Evolutionary conservation across 1,140 invertebrate species (phyloP).

Genomic region (Gryllus bimaculatus): DNA sequence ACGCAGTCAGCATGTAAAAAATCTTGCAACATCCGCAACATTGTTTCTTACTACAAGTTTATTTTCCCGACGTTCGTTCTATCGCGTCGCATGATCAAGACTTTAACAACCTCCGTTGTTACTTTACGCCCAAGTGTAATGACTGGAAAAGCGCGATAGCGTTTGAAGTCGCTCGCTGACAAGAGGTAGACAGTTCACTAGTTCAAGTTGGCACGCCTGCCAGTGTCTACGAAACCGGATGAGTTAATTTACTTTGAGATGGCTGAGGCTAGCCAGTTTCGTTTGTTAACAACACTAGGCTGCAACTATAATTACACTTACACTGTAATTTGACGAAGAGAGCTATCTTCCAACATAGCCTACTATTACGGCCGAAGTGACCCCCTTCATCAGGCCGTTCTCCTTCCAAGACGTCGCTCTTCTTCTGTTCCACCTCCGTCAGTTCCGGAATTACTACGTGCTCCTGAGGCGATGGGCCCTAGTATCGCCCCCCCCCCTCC

Average conservation of each 20-base stretch:
- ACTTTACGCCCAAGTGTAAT: too few relatives aligned
- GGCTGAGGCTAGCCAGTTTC: not conserved
- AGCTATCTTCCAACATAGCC: not conserved
- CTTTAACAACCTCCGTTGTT: too few relatives aligned
- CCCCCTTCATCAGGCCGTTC: not conserved
- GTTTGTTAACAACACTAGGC: constrained; percentile 4
- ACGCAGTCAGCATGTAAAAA: too few relatives aligned
- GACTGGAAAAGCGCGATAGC: too few relatives aligned
- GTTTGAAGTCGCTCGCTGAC: not conserved
- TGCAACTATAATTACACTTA: not conserved
- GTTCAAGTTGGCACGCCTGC: not conserved
- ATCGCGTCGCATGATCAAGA: too few relatives aligned
- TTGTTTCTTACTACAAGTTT: too few relatives aligned
- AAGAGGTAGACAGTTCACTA: not conserved
- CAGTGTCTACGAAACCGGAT: not conserved
- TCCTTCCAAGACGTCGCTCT: not conserved
- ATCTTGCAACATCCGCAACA: too few relatives aligned
- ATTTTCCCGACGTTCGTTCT: too few relatives aligned
- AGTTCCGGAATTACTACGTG: not conserved
- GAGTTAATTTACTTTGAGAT: constrained; percentile 5
- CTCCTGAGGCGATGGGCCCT: not conserved
- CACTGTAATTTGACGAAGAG: not conserved
- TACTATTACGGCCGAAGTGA: not conserved
- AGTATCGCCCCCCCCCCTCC: too few relatives aligned
- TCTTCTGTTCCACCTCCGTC: not conserved